Conservation (phyloP, 2,888 invertebrate species). For the Choristoneura rosaceana region DNA sequence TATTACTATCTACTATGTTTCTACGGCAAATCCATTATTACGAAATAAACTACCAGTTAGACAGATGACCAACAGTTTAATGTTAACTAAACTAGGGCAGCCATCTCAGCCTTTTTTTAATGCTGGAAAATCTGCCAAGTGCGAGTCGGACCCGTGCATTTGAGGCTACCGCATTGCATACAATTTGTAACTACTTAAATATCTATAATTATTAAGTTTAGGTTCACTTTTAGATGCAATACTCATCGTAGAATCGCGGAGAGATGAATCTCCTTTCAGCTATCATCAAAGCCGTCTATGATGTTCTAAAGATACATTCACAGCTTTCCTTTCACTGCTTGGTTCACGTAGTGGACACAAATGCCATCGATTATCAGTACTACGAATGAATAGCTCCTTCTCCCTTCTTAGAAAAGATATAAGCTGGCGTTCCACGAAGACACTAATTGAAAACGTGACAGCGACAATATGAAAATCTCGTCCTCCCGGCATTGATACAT, state of each 20-base stretch:
- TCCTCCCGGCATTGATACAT: slow-evolving; percentile 26
- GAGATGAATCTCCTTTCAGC: slow-evolving; percentile 11
- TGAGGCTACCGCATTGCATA: background rate
- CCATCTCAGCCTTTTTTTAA: too few relatives aligned
- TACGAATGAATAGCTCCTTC: slow-evolving; percentile 49
- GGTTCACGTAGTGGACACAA: slow-evolving; percentile 42
- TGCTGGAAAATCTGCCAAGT: too few relatives aligned
- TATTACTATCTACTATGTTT: too few relatives aligned
- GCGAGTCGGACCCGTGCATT: background rate
- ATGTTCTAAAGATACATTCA: slow-evolving; percentile 21
- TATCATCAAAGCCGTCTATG: slow-evolving; percentile 25
- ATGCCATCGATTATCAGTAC: slow-evolving; percentile 54
- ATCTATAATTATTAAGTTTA: too few relatives aligned
- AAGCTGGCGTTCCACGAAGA: slow-evolving; percentile 62
- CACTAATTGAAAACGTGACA: slow-evolving; percentile 82
- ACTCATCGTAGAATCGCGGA: background rate
- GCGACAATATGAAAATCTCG: slow-evolving; percentile 47
- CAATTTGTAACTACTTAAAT: too few relatives aligned
- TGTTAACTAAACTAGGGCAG: too few relatives aligned
- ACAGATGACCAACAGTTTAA: too few relatives aligned
- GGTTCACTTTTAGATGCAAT: background rate
- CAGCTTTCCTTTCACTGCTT: slow-evolving; percentile 38
- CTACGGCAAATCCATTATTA: too few relatives aligned
- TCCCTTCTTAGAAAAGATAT: slow-evolving; percentile 58
- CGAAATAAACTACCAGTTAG: too few relatives aligned